Conservation (phyloP, 1,140 invertebrate genomes). For the Maconellicoccus hirsutus region DNA sequence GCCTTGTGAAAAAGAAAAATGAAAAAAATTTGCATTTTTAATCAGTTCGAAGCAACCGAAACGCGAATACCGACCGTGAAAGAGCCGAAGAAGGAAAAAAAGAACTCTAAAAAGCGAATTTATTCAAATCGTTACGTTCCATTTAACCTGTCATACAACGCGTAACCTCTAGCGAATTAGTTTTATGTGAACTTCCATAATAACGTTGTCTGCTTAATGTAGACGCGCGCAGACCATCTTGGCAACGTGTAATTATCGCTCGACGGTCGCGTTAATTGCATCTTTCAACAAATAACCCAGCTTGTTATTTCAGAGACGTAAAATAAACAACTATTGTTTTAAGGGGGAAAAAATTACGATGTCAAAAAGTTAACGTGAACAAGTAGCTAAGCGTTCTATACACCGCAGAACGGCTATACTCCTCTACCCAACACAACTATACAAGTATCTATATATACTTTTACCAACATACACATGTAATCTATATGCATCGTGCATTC, state of each 20-base stretch:
- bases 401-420: not conserved
- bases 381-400: not conserved
- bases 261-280: constrained; percentile 16
- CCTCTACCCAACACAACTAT: no score
- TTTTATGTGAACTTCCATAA: constrained; percentile 17
- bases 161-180: not conserved
- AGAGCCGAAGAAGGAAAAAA: no score
- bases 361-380: not conserved
- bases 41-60: no score
- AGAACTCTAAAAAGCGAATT: not conserved
- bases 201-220: constrained; percentile 20
- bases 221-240: not conserved
- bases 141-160: not conserved
- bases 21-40: no score
- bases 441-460: no score
- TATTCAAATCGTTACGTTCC: not conserved
- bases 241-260: constrained; percentile 19
- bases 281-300: constrained; percentile 16
- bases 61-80: no score
- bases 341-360: not conserved
- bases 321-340: constrained; percentile 18
- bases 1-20: no score
- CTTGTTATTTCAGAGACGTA: not conserved
- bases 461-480: no score
- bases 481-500: no score